A percentile compares a stretch with the other conserved stretches of the same genome.
These are phyloP conservation scores for Microctonus hyperodae DNA, from an alignment of 2,888 invertebrate species.

Conservation along the genomic window DNA sequence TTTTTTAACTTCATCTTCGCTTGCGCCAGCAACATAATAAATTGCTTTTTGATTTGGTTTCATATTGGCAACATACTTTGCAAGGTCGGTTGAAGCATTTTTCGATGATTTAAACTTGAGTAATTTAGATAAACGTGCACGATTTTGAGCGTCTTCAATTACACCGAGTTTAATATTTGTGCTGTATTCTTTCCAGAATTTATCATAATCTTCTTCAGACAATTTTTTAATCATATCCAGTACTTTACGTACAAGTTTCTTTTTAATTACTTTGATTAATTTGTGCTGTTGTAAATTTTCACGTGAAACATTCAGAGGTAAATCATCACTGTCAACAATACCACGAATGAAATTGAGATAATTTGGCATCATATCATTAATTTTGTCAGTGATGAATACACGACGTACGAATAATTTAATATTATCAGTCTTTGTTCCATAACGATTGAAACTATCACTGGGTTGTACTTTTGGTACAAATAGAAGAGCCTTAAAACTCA, in stretches of 20 bases:
- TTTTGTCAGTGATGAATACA: slow-evolving; percentile 99
- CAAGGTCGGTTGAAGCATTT: slow-evolving; percentile 75
- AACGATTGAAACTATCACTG: slow-evolving; percentile 92
- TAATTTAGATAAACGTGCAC: slow-evolving; percentile 94
- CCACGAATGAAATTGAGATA: slow-evolving; percentile 95
- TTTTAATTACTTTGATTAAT: slow-evolving; percentile 98
- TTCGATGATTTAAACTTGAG: slow-evolving; percentile 88
- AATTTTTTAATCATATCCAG: slow-evolving; percentile 99
- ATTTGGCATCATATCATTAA: slow-evolving; percentile 99
- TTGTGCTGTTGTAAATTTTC: slow-evolving; percentile 99
- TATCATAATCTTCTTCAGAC: slow-evolving; percentile 84
- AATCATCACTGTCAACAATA: slow-evolving; percentile 98
- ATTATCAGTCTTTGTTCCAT: slow-evolving; percentile 92
- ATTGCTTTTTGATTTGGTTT: slow-evolving; percentile 93
- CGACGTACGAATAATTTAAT: slow-evolving; percentile 97
- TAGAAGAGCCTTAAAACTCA: slow-evolving; percentile 95
- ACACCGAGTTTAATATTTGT: slow-evolving; percentile 97
- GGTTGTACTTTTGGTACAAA: slow-evolving; percentile 93
- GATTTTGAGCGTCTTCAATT: slow-evolving; percentile 97
- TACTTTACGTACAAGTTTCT: slow-evolving; percentile 96
- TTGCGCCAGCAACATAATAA: slow-evolving; percentile 94
- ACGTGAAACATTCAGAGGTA: slow-evolving; percentile 97
- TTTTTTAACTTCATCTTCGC: slow-evolving; percentile 82
- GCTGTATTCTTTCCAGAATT: slow-evolving; percentile 99
- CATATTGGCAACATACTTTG: slow-evolving; percentile 94